Evolutionary conservation across 2,888 invertebrate species (phyloP).

Genomic region (Epiperipatus broadwayi): DNA sequence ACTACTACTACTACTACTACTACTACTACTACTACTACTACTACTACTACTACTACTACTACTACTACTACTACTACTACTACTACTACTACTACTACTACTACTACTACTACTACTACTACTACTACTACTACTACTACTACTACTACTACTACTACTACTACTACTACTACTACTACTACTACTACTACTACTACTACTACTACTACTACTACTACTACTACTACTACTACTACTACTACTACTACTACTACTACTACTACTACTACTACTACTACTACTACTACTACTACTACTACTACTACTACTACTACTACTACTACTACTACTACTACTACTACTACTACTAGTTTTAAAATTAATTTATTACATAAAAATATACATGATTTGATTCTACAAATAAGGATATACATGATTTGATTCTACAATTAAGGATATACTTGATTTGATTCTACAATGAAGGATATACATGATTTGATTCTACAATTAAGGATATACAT

Average conservation of each 20-base stretch:
- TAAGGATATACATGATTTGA: too few relatives aligned
- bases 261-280: conserved; percentile 14
- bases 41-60: conserved; percentile 12
- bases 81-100: conserved; percentile 14
- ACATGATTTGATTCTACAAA: too few relatives aligned
- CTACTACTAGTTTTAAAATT: too few relatives aligned
- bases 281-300: conserved; percentile 13
- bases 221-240: conserved; percentile 7
- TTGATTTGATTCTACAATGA: too few relatives aligned
- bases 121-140: conserved; percentile 14
- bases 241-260: conserved; percentile 5
- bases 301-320: conserved; percentile 13
- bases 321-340: conserved; percentile 14
- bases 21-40: conserved; percentile 14
- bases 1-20: conserved; percentile 14
- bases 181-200: conserved; percentile 22
- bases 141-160: conserved; percentile 14
- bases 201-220: background rate
- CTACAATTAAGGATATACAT: too few relatives aligned
- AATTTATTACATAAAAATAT: too few relatives aligned
- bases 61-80: conserved; percentile 14
- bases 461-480: too few relatives aligned
- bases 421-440: too few relatives aligned
- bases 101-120: conserved; percentile 12
- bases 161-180: conserved; percentile 12